Conservation (phyloP, 2,797 vertebrate species). For the Cryptoblepharus egeriae region DNA sequence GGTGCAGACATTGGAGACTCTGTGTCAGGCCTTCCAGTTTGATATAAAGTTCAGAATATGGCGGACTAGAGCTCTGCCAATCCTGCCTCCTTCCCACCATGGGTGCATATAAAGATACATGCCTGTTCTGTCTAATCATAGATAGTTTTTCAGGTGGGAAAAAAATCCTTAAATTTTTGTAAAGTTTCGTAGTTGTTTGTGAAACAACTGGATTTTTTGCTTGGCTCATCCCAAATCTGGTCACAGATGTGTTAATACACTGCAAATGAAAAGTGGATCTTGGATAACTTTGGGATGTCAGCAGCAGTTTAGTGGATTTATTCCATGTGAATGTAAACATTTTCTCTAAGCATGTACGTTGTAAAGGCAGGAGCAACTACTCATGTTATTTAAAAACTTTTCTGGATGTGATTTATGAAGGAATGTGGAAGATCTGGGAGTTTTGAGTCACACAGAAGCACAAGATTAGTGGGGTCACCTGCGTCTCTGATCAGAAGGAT, state of each 20-base stretch:
- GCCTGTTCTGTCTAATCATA: background rate
- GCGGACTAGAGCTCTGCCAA: no score
- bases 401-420: background rate
- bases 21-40: no score
- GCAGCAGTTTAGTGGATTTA: conserved; percentile 33
- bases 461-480: background rate
- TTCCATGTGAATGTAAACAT: background rate
- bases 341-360: background rate
- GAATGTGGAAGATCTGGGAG: background rate
- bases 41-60: no score
- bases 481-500: background rate
- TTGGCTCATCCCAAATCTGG: conserved; percentile 67
- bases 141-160: background rate
- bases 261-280: conserved; percentile 31
- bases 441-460: background rate
- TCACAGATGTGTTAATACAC: conserved; percentile 43
- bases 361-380: background rate
- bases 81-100: no score
- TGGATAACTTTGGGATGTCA: background rate
- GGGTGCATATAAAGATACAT: no score
- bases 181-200: background rate
- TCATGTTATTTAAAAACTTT: background rate
- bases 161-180: background rate
- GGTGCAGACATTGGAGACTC: no score
- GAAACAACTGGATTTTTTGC: conserved; percentile 55